Conservation (phyloP, 2,113 vertebrate species). For the Apteryx mantelli region DNA sequence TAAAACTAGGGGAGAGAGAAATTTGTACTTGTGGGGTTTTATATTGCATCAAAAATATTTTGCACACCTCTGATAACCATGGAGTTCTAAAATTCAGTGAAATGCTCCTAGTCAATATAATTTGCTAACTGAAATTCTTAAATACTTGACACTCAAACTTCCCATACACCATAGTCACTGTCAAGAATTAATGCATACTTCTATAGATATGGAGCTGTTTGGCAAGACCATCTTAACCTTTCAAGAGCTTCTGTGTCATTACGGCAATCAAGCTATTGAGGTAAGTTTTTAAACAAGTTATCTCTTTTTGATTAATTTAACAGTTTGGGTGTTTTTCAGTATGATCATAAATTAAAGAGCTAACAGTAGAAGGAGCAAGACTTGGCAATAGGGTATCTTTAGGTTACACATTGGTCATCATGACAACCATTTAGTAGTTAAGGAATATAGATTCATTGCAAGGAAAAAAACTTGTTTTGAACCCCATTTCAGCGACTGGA, state of each 20-base stretch:
- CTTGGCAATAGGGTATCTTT: not conserved
- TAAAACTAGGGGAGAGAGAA: not conserved
- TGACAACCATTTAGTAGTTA: not conserved
- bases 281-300: not conserved
- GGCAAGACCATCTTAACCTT: not conserved
- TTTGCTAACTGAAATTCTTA: not conserved
- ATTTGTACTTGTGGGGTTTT: not conserved
- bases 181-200: not conserved
- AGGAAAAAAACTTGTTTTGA: not conserved
- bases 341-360: not conserved
- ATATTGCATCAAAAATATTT: not conserved
- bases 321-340: not conserved
- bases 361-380: not conserved
- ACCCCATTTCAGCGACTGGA: not conserved
- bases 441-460: not conserved
- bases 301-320: not conserved
- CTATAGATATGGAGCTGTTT: not conserved
- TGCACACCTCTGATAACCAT: not conserved
- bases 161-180: not conserved
- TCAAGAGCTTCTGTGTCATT: not conserved
- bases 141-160: not conserved
- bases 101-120: not conserved
- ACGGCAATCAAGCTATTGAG: not conserved
- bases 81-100: not conserved
- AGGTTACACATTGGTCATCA: not conserved